Percentiles rank a stretch among this genome's conserved stretches.
Conservation (phyloP, 2,113 vertebrate genomes). For the Brachyhypopomus occidentalis region DNA sequence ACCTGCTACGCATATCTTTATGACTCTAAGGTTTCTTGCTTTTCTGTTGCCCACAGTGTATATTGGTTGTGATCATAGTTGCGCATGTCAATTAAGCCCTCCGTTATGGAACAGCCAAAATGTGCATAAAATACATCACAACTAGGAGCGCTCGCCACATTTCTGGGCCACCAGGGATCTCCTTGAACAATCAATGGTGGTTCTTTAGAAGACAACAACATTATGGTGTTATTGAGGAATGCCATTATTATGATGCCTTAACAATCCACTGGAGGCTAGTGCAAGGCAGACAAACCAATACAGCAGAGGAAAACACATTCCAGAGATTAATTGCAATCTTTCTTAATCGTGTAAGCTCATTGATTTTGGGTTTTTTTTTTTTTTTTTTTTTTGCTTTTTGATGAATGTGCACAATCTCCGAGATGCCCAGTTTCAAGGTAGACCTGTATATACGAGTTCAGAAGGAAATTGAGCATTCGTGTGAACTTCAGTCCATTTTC, state of each 20-base stretch:
- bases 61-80: slow-evolving; percentile 46
- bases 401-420: slow-evolving; percentile 7
- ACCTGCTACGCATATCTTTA: slow-evolving; percentile 30
- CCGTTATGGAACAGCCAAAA: slow-evolving; percentile 3
- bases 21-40: not conserved
- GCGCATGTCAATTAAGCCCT: slow-evolving; percentile 43
- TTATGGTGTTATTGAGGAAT: slow-evolving; percentile 42
- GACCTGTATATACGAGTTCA: not conserved
- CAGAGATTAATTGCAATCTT: slow-evolving; percentile 29
- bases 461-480: slow-evolving; percentile 8
- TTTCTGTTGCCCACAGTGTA: slow-evolving; percentile 12
- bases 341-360: slow-evolving; percentile 6
- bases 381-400: not conserved
- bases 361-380: not conserved
- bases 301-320: slow-evolving; percentile 34
- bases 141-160: not conserved
- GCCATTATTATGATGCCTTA: slow-evolving; percentile 36
- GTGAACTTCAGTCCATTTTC: not conserved
- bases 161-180: slow-evolving; percentile 1
- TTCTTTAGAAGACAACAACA: slow-evolving; percentile 36
- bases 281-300: slow-evolving; percentile 19
- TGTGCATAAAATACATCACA: slow-evolving; percentile 21
- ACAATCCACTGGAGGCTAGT: slow-evolving; percentile 33
- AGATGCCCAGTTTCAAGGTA: not conserved
- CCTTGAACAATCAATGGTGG: slow-evolving; percentile 41